Base-by-base conservation (phyloP, 2,888 invertebrate genomes). In the Eumerus sabulonum region DNA sequence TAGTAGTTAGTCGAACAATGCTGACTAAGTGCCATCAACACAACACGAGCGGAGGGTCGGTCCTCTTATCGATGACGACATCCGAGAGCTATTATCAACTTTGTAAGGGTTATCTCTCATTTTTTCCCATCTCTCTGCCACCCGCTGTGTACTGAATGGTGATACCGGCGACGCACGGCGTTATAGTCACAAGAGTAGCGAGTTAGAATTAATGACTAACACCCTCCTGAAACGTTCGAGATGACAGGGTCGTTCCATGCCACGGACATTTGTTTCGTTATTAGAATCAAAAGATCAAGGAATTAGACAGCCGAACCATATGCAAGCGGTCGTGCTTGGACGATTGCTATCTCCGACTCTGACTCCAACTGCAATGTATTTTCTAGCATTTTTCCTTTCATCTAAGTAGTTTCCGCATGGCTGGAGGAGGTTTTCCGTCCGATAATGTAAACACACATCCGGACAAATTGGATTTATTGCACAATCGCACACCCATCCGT, bases 391-490 rank as follows among this genome's bases (percentile, higher is more conserved):
- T 42, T 54, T 13, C 2, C 14, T 27, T 27, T 27, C 27, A 7
- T 27, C 27, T 27, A n/a, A 42, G 17, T 18, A 9, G 14, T 12
- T 14, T n/a, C 1, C 38, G 14, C 16, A 35, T 45, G 44, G 14
- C 42, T 66, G 38, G 66, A 62, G 71, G 72, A 67, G 62, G 66
- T 72, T 47, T n/a, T 71, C 56, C 54, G 53, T 70, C 27, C 48
- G 51, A 57, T 70, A 79, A 79, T 70, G 68, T 63, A 67, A 48
- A 68, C 63, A 70, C 44, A 70, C 64, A 79, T 73, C 73, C 79
- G 79, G 79, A 68, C 73, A 79, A 79, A 79, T 73, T 73, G 64
- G 54, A 79, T 79, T 79, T 79, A 79, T 77, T 54, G 38, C 59
- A 12, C 27, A 16, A n/a, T 19, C 12, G 53, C 27, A 27, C 56